phyloP scores from a whole-genome alignment of 2,797 vertebrate genomes.

The Etheostoma perlongum region DNA sequence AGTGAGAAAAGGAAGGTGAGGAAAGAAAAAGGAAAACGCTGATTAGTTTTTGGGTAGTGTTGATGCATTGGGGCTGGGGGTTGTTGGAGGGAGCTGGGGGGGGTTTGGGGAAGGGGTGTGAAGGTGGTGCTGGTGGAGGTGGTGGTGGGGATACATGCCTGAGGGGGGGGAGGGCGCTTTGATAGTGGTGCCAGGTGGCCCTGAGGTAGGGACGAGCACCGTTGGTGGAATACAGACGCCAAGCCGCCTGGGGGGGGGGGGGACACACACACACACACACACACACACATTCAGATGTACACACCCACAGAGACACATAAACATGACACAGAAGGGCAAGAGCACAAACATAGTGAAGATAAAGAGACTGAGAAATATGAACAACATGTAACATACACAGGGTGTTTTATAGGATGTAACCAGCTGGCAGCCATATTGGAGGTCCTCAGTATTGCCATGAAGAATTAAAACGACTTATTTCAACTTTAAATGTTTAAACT shows the following conservation, averaged over 20 bases:
- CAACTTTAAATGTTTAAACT: too few relatives aligned
- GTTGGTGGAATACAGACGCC: slow-evolving; percentile 91
- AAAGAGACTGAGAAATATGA: slow-evolving; percentile 39
- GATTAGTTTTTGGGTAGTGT: slow-evolving; percentile 73
- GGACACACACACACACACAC: slow-evolving; percentile 42
- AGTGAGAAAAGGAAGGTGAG: slow-evolving; percentile 49
- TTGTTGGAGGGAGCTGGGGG: slow-evolving; percentile 35
- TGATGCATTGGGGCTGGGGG: slow-evolving; percentile 65
- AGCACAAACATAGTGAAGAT: slow-evolving; percentile 64
- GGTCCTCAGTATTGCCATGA: neutral
- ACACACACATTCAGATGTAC: slow-evolving; percentile 31
- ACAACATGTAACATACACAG: slow-evolving; percentile 40
- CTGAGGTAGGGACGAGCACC: slow-evolving; percentile 88
- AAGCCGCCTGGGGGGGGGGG: slow-evolving; percentile 86
- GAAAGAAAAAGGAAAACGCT: slow-evolving; percentile 79
- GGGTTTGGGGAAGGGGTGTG: slow-evolving; percentile 7
- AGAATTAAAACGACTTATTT: neutral
- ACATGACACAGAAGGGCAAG: slow-evolving; percentile 47
- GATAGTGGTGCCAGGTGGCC: slow-evolving; percentile 91
- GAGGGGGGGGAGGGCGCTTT: slow-evolving; percentile 89
- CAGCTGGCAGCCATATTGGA: slow-evolving; percentile 54
- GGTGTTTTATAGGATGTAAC: slow-evolving; percentile 22
- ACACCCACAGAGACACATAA: slow-evolving; percentile 14
- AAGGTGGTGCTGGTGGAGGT: slow-evolving; percentile 46
- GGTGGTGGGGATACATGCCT: slow-evolving; percentile 89